These are phyloP conservation scores for Cylas formicarius DNA, from an alignment of 1,140 invertebrate genomes.

Conservation along the genomic window DNA sequence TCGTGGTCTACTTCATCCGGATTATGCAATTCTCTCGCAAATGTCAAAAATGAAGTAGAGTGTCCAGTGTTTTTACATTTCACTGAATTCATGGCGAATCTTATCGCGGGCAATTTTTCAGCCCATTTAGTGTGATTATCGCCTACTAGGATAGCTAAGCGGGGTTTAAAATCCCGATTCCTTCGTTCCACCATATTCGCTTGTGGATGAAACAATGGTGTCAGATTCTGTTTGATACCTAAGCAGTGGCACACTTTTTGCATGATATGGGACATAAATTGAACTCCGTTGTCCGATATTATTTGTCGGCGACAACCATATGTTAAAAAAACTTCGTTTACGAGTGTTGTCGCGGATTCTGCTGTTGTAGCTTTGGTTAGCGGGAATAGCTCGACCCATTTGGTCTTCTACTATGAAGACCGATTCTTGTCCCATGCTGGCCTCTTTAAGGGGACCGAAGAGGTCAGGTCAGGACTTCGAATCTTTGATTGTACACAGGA, in stretches of 20 bases:
- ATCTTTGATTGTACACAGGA: conserved; percentile 20
- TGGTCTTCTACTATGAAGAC: conserved; percentile 27
- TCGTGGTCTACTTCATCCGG: conserved; percentile 25
- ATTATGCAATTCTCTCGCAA: conserved; percentile 34
- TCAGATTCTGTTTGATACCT: conserved; percentile 26
- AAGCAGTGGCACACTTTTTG: conserved; percentile 19
- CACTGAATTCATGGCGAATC: conserved; percentile 43
- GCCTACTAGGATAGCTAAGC: conserved; percentile 31
- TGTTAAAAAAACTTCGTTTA: no score
- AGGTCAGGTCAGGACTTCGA: conserved; percentile 34
- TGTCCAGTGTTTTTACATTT: conserved; percentile 26
- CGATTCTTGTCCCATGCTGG: conserved; percentile 7
- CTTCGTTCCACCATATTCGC: conserved; percentile 41
- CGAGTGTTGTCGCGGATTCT: conserved; percentile 36
- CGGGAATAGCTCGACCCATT: no score
- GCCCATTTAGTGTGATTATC: conserved; percentile 39
- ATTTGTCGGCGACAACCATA: conserved; percentile 32
- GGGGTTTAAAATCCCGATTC: conserved; percentile 40
- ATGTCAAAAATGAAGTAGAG: conserved; percentile 38
- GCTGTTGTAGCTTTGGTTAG: conserved; percentile 30
- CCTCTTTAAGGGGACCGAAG: conserved; percentile 18
- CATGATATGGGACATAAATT: conserved; percentile 37
- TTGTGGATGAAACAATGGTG: conserved; percentile 39
- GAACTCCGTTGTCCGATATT: conserved; percentile 38
- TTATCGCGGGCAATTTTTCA: conserved; percentile 33